Conservation (phyloP, 2,888 invertebrate genomes). For the Sussaba pulchella region DNA sequence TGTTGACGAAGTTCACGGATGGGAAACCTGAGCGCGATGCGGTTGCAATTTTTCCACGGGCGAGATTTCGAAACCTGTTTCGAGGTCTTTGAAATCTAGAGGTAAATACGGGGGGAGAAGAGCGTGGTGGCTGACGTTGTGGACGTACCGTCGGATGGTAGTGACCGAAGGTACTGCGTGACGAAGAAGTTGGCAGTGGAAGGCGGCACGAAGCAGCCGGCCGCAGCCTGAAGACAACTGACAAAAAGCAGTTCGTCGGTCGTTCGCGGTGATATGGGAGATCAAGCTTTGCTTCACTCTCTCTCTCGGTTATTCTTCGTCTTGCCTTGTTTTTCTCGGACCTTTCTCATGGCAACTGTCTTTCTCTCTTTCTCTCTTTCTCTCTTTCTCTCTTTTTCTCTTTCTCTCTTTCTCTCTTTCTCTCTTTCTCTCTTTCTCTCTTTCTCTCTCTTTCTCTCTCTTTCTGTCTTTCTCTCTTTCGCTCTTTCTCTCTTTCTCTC, state of each 20-base stretch:
- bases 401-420: slow-evolving; percentile 39
- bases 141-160: slow-evolving; percentile 60
- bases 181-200: slow-evolving; percentile 1
- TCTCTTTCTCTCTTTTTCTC: slow-evolving; percentile 41
- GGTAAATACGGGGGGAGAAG: slow-evolving; percentile 75
- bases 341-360: too few species aligned
- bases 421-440: slow-evolving; percentile 22
- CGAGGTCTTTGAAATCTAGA: slow-evolving; percentile 83
- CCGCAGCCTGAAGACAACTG: slow-evolving; percentile 67
- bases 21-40: slow-evolving; percentile 63
- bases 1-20: slow-evolving; percentile 44
- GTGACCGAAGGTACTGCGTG: slow-evolving; percentile 7
- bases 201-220: background rate
- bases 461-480: slow-evolving; percentile 22
- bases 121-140: slow-evolving; percentile 72
- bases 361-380: slow-evolving; percentile 45
- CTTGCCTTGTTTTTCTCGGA: slow-evolving; percentile 32
- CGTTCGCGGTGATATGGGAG: slow-evolving; percentile 70
- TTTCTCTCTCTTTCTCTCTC: background rate
- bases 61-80: slow-evolving; percentile 84
- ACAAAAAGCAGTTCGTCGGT: slow-evolving; percentile 81
- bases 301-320: slow-evolving; percentile 48
- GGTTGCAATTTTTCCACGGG: slow-evolving; percentile 82
- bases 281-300: slow-evolving; percentile 44
- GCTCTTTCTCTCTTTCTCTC: slow-evolving; percentile 2